Evolutionary conservation across 2,888 invertebrate species (phyloP).

Genomic region (Cataglyphis altisquamis): DNA sequence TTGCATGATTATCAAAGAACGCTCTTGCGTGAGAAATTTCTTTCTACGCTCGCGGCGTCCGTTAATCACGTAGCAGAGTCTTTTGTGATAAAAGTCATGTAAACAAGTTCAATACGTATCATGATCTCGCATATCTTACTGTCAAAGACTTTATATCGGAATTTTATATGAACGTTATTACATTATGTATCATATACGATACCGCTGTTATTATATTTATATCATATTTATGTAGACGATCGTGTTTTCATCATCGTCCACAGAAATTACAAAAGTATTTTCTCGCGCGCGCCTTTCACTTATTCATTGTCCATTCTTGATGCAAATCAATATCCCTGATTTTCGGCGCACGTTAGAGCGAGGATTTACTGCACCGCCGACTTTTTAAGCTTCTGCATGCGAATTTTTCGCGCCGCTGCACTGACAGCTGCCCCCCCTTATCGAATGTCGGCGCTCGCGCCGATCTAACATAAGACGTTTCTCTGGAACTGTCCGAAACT

Average conservation of each 20-base stretch:
- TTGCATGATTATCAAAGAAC: conserved; percentile 78
- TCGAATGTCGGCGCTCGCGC: conserved; percentile 7
- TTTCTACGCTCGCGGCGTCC: conserved; percentile 54
- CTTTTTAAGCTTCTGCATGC: conserved; percentile 58
- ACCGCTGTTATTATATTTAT: not conserved
- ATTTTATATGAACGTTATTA: conserved; percentile 23
- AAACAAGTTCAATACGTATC: conserved; percentile 55
- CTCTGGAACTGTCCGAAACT: conserved; percentile 57
- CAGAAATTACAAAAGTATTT: conserved; percentile 7
- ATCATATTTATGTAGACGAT: not conserved
- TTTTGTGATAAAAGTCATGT: conserved; percentile 66
- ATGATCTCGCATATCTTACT: conserved; percentile 31
- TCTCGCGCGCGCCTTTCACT: not conserved
- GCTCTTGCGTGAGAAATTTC: conserved; percentile 73
- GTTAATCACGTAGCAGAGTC: conserved; percentile 63
- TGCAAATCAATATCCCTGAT: conserved; percentile 27
- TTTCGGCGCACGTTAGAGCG: conserved; percentile 15
- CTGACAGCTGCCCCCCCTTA: conserved; percentile 45
- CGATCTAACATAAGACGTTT: conserved; percentile 52
- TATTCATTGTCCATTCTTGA: conserved; percentile 19
- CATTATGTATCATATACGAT: not conserved
- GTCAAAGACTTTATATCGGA: conserved; percentile 41
- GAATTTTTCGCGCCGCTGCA: conserved; percentile 61
- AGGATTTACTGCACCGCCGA: conserved; percentile 46
- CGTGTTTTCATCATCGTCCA: not conserved